phyloP scores from a whole-genome alignment of 2,113 vertebrate species.

The Athene cunicularia region DNA sequence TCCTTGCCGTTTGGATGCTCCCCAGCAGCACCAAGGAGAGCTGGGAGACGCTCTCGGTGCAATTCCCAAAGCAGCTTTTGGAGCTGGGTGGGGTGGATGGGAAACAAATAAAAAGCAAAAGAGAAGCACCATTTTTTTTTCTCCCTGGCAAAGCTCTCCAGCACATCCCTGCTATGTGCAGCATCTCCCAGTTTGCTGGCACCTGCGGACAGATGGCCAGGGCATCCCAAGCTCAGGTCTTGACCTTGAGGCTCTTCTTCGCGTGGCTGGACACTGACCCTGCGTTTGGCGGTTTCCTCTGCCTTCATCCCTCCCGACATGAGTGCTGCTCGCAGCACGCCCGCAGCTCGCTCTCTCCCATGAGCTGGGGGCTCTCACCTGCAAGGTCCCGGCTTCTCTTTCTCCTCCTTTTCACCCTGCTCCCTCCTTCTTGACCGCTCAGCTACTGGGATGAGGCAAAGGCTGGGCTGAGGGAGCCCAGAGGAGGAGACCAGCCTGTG shows the following conservation, averaged over 20 bases:
- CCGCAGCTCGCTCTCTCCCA: neutral
- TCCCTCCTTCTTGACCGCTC: neutral
- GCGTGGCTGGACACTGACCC: accelerated
- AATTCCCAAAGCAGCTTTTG: neutral
- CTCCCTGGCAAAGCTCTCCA: neutral
- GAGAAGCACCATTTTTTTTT: neutral
- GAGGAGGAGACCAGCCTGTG: neutral
- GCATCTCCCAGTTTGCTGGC: neutral
- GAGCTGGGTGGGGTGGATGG: neutral
- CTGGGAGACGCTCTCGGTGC: neutral
- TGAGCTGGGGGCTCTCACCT: neutral
- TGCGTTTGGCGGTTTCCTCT: neutral
- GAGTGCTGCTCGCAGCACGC: neutral
- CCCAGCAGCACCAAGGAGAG: neutral
- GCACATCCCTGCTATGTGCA: neutral
- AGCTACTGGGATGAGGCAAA: neutral
- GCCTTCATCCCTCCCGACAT: neutral
- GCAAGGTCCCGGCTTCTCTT: neutral
- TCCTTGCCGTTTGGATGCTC: neutral
- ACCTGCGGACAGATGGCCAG: neutral
- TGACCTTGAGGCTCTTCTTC: neutral
- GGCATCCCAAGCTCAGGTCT: neutral
- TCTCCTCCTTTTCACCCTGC: neutral
- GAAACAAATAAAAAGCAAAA: neutral
- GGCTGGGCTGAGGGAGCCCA: neutral